Base-by-base conservation (phyloP, 2,797 vertebrate species). In the Eulemur coronatus region DNA sequence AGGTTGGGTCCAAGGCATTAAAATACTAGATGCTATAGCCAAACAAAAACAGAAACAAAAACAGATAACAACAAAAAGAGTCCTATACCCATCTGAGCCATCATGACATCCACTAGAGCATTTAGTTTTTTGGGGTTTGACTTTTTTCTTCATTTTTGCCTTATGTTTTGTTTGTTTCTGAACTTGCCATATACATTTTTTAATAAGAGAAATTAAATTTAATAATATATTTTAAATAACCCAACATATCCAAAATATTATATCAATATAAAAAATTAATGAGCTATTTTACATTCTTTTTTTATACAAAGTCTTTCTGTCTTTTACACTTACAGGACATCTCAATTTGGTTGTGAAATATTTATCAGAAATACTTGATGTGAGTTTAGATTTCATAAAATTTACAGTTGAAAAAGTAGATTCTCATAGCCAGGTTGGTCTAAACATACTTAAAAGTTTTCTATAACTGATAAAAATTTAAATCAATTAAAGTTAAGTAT, bases 301-400 rank as follows among this genome's bases (percentile, higher is more conserved):
- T 43, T 72, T n/a, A 72, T 81, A 43, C 18, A 57, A 7, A 76
- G 35, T 46, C 11, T 86, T 95, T 92, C 48, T 76, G 9, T 91
- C n/a, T 89, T 91, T 96, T 91, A 84, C 3, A n/a, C 61, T 80
- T 81, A 67, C 0, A 30, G 20, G 4, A 67, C 4, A 26, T 41
- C 63, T 94, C 33, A 76, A 57, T 75, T 86, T 72, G 9, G 17
- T 86, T 97, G 46, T 30, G 38, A 93, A 94, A 82, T 85, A 55
- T 79, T 90, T 92, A 75, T 93, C 70, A 93, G 69, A 95, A 84
- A 94, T 81, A 76, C 9, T 61, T 92, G 10, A 65, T 70, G 2
- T 79, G 33, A 97, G 82, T 78, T 85, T 73, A 87, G 43, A 28
- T 63, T 95, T 87, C 30, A 57, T 87, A 80, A 57, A 87, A 78